Conservation (phyloP, 2,113 vertebrate genomes). For the Procapra przewalskii region DNA sequence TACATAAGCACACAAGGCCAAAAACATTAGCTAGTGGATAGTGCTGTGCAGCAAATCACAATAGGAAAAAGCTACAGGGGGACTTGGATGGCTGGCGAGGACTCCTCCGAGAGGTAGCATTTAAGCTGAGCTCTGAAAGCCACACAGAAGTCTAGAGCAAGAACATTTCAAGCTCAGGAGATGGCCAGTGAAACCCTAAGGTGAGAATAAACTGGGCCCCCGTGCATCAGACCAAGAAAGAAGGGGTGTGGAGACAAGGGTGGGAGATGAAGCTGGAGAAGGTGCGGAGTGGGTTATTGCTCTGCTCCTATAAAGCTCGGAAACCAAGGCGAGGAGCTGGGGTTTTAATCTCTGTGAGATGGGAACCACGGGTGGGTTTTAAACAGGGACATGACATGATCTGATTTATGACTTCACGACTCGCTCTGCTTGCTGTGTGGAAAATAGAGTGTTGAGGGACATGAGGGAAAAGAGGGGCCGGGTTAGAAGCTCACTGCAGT, state of each 20-base stretch:
- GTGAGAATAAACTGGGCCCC: neutral
- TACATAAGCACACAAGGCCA: neutral
- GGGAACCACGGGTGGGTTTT: conserved; percentile 31
- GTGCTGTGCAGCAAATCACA: neutral
- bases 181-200: neutral
- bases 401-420: conserved; percentile 33
- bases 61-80: neutral
- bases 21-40: neutral
- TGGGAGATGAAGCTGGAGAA: neutral
- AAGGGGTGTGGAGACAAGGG: neutral
- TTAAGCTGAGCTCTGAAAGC: neutral
- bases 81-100: neutral
- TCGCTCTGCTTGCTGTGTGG: neutral
- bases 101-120: neutral
- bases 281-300: fast-evolving
- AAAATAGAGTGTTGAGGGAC: conserved; percentile 21
- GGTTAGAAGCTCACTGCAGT: neutral
- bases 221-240: neutral
- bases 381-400: conserved; percentile 10
- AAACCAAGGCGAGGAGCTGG: neutral
- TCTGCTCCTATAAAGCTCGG: neutral
- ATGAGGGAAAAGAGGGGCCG: neutral
- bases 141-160: neutral
- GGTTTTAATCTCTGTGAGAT: neutral
- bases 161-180: neutral